These are phyloP conservation scores for Dasypus novemcinctus DNA, from an alignment of 2,113 vertebrate species.

Conservation along the genomic window DNA sequence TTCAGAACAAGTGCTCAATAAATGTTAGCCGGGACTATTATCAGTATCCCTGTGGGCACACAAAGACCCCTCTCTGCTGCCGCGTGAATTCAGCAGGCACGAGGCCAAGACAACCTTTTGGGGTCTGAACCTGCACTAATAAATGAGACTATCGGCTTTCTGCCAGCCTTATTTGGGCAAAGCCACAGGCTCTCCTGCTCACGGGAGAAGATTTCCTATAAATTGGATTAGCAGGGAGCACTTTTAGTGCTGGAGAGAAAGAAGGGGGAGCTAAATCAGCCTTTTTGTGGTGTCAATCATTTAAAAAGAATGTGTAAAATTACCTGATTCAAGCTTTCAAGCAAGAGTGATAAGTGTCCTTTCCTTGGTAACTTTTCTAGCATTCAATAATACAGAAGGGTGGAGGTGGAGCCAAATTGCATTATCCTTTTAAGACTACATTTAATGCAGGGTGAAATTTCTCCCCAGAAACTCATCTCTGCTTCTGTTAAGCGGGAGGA, in stretches of 20 bases:
- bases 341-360: not conserved
- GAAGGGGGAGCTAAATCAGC: not conserved
- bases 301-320: not conserved
- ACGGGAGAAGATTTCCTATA: not conserved
- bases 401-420: not conserved
- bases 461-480: slow-evolving; percentile 54
- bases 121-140: not conserved
- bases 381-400: slow-evolving; percentile 30
- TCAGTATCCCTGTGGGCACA: not conserved
- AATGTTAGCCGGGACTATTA: not conserved
- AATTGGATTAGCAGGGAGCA: not conserved
- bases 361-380: not conserved
- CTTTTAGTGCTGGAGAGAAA: not conserved
- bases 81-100: not conserved
- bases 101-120: not conserved
- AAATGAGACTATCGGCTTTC: not conserved
- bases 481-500: not conserved
- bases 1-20: not conserved
- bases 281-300: not conserved
- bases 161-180: not conserved
- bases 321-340: not conserved
- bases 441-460: slow-evolving; percentile 7
- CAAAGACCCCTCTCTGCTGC: not conserved
- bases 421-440: not conserved
- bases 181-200: not conserved